Evolutionary conservation across 2,888 invertebrate genomes (phyloP), one percentile per base, ranked within the genome.

Genomic region (Peribatodes rhomboidaria): DNA sequence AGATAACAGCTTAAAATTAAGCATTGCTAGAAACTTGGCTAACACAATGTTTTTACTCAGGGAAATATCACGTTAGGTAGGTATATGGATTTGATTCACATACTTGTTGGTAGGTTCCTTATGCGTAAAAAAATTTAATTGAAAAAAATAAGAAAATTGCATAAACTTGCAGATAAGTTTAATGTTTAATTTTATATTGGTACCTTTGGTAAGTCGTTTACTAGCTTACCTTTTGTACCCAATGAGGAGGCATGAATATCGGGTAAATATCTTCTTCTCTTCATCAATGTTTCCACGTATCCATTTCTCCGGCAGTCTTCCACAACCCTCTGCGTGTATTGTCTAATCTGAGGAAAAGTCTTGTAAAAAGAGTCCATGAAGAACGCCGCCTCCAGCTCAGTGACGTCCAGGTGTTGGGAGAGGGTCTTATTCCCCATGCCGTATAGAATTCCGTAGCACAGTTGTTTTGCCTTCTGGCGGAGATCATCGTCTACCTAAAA

Each of bases 381-480:
- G 55, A 94, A 91, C 2, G 93, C 93, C 0, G 99, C 99, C 77
- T 98, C 97, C 50, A 95, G 91, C 85, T 97, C 97, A 0, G 95
- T 94, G 10, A 98, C 95, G 61, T 95, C 95, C 37, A 99, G 92
- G 69, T 96, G 95, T 66, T 97, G 97, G 0, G 97, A 95, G 33
- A 99, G 91, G 0, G 97, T 95, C 78, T 95, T 97, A 64, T 95
- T 94, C 1, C 99, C 98, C 96, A 99, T 99, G 8, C 99, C 99
- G 85, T 99, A 99, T 62, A 99, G 96, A 79, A 99, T 98, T 7
- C 98, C 99, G 88, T 99, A 99, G 84, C 98, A 98, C 33, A 99
- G 95, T 89, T 98, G 96, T 87, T 99, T 98, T 4, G 98, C 97
- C 79, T 96, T 96, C 79, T 98, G 97, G 49, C 99, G 94, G 74